phyloP scores from a whole-genome alignment of 37 sponge, comb jelly and placozoan species.

The Aphrocallistes beatrix region DNA sequence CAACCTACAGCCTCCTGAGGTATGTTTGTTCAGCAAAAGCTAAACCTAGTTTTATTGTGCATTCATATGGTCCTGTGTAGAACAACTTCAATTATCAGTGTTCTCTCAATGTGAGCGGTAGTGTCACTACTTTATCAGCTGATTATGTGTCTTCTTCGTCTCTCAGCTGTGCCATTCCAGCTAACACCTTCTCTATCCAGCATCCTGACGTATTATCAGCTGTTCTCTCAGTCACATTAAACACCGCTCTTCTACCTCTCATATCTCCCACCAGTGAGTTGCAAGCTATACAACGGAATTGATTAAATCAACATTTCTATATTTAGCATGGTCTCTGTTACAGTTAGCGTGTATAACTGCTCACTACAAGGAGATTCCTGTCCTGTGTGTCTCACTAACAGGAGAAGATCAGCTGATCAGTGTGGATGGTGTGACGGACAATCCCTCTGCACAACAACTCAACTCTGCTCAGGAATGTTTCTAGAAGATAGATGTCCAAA shows the following conservation, averaged over 20 bases:
- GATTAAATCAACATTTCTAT: no score
- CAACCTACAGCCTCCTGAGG: background rate
- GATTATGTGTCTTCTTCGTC: background rate
- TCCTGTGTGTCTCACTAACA: conserved; percentile 53
- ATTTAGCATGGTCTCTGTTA: no score
- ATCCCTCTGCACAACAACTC: background rate
- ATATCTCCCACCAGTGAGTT: no score
- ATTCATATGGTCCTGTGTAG: no score
- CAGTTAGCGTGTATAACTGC: conserved; percentile 79
- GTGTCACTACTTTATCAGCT: no score
- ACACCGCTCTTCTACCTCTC: no score
- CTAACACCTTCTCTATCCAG: no score
- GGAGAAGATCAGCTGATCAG: background rate
- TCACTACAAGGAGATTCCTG: conserved; percentile 52
- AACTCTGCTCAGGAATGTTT: background rate
- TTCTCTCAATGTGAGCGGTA: background rate
- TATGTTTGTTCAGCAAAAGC: no score
- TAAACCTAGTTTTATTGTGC: no score
- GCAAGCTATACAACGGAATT: no score
- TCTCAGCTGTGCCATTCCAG: no score
- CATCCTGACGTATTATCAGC: background rate
- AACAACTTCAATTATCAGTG: background rate
- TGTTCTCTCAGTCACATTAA: no score
- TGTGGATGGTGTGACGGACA: background rate
- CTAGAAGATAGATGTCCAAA: background rate